Base-by-base conservation (phyloP, 2,797 vertebrate genomes). In the Parotocinclus haroldoi region DNA sequence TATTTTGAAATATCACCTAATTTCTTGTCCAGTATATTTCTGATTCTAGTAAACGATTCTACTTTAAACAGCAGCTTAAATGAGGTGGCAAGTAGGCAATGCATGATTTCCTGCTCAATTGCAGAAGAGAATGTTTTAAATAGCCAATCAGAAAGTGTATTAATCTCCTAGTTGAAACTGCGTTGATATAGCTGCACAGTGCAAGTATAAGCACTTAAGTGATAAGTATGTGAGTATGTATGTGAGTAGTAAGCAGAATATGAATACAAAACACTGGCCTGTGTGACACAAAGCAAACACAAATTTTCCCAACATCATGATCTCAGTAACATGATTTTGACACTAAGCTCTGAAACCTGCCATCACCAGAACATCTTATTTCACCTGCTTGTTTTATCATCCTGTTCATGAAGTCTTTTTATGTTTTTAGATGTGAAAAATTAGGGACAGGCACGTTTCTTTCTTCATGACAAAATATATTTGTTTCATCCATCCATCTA, bases 401-500 rank as follows among this genome's bases (percentile, higher is more conserved):
- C n/a, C n/a, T n/a, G n/a, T n/a, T n/a, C n/a, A n/a, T n/a, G n/a
- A n/a, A 1, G 1, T 37, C 36, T 42, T 42, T 8, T 9, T 9
- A 7, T 42, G 40, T 8, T 3, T 42, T 42, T 42, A 11, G 9
- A 11, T 4, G 7, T 4, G 9, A 11, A 42, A 42, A 42, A 42
- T 42, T 42, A 40, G 38, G 9, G 38, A 9, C 38, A 5, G 38
- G 9, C 46, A 6, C 38, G 4, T 3, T 14, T 13, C 38, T 68
- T 61, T 71, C 19, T 36, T 7, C 14, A 13, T 8, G 8, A 5
- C 9, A 44, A 56, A 49, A 52, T 18, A 1, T 14, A 14, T 17
- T 59, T 42, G 7, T 62, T 74, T 56, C 50, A 52, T 54, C 19
- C 70, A 66, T 63, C 58, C n/a, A 66, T 78, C 63, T 68, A 59